Percentiles rank a stretch among this genome's conserved stretches.
These are phyloP conservation scores for Zeus faber DNA, from an alignment of 2,113 vertebrate species.

Conservation along the genomic window DNA sequence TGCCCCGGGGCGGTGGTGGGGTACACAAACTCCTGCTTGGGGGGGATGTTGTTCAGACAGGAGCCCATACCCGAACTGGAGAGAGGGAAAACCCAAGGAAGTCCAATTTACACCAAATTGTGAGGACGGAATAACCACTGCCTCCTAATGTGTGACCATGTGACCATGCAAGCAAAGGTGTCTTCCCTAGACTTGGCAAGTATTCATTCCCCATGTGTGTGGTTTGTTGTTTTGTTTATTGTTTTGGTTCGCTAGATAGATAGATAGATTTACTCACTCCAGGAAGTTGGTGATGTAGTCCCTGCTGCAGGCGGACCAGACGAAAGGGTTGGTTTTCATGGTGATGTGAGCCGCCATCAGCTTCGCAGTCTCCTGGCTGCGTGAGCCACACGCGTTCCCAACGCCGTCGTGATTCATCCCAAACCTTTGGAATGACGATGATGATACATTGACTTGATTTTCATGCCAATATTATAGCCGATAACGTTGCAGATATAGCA, in stretches of 20 bases:
- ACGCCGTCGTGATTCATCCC: slow-evolving; percentile 98
- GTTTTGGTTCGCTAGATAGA: slow-evolving; percentile 23
- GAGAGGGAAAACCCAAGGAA: background rate
- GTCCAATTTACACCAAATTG: background rate
- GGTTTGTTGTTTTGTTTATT: slow-evolving; percentile 30
- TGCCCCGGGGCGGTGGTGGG: slow-evolving; percentile 94
- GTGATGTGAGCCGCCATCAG: slow-evolving; percentile 99
- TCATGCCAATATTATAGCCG: no score
- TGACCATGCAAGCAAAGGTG: background rate
- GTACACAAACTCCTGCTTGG: slow-evolving; percentile 94
- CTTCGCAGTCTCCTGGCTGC: slow-evolving; percentile 93
- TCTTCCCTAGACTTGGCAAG: slow-evolving; percentile 22
- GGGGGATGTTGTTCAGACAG: slow-evolving; percentile 93
- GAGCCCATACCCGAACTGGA: slow-evolving; percentile 90
- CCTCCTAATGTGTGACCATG: background rate
- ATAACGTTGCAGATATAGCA: no score
- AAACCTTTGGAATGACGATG: slow-evolving; percentile 79
- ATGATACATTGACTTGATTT: slow-evolving; percentile 39
- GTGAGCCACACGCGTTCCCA: slow-evolving; percentile 91
- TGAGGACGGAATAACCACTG: background rate
- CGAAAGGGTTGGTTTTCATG: slow-evolving; percentile 98
- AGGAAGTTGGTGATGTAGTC: slow-evolving; percentile 99
- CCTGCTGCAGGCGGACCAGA: slow-evolving; percentile 96
- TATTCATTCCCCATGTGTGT: slow-evolving; percentile 12
- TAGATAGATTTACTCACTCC: slow-evolving; percentile 83